Evolutionary conservation across 2,888 invertebrate species (phyloP).

Genomic region (Agrochola lychnidis): DNA sequence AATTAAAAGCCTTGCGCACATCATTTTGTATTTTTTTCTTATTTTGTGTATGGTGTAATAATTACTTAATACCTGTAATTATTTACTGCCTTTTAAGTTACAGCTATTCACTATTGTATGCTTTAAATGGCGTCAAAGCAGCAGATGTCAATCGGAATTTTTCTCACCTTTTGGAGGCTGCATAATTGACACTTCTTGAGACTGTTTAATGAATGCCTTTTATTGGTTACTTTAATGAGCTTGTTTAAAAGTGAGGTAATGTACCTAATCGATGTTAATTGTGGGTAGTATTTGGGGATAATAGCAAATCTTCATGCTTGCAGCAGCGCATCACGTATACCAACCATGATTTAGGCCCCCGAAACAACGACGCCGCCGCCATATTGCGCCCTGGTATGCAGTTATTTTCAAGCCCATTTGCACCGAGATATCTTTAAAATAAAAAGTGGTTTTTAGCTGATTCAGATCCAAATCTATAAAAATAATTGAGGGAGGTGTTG

Average conservation of each 20-base stretch:
- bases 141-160: constrained; percentile 62
- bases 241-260: constrained; percentile 19
- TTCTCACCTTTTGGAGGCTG: constrained; percentile 54
- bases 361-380: not conserved
- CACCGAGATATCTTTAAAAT: not conserved
- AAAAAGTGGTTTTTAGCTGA: not conserved
- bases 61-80: constrained; percentile 57
- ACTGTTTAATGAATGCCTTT: constrained; percentile 43
- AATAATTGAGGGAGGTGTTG: no score
- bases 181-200: constrained; percentile 59
- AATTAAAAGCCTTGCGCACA: not conserved
- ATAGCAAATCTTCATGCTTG: not conserved
- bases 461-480: not conserved
- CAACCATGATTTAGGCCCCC: not conserved
- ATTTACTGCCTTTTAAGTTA: constrained; percentile 45
- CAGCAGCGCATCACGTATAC: no score
- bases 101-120: constrained; percentile 54
- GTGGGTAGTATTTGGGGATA: not conserved
- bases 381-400: not conserved
- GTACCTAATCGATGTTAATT: not conserved
- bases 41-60: constrained; percentile 42
- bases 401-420: not conserved
- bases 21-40: not conserved
- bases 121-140: constrained; percentile 50
- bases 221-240: constrained; percentile 47